phyloP scores from a whole-genome alignment of 2,888 invertebrate genomes.

The Coleophora deauratella region DNA sequence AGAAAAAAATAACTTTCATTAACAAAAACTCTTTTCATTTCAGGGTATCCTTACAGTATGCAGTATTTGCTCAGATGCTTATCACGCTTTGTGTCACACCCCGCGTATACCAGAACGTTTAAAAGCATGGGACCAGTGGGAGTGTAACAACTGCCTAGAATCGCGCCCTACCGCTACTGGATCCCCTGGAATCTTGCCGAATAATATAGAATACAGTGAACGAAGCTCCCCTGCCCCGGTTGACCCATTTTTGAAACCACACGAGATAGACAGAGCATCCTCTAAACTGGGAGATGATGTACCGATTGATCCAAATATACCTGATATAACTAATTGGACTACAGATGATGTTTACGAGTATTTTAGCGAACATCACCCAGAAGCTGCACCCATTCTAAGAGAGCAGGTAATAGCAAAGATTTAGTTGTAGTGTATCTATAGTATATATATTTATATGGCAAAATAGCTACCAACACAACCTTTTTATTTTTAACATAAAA shows the following conservation, averaged over 20 bases:
- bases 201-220: slow-evolving; percentile 38
- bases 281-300: slow-evolving; percentile 53
- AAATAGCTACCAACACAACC: too few relatives aligned
- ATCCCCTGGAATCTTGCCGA: slow-evolving; percentile 49
- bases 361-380: slow-evolving; percentile 83
- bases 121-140: slow-evolving; percentile 79
- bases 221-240: slow-evolving; percentile 33
- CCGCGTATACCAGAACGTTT: slow-evolving; percentile 76
- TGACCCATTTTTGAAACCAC: slow-evolving; percentile 62
- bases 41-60: slow-evolving; percentile 85
- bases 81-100: slow-evolving; percentile 86
- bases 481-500: too few relatives aligned
- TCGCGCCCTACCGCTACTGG: slow-evolving; percentile 47
- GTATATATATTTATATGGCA: too few relatives aligned
- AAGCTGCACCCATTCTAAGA: slow-evolving; percentile 85
- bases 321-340: slow-evolving; percentile 88
- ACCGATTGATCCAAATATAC: slow-evolving; percentile 78
- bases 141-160: slow-evolving; percentile 79
- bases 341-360: slow-evolving; percentile 87
- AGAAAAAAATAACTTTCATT: too few relatives aligned
- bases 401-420: slow-evolving; percentile 86
- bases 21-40: slow-evolving; percentile 12
- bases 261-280: slow-evolving; percentile 57
- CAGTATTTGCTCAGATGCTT: slow-evolving; percentile 88
- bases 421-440: too few relatives aligned